phyloP scores from a whole-genome alignment of 2,113 vertebrate species.

The Antigone vipio region DNA sequence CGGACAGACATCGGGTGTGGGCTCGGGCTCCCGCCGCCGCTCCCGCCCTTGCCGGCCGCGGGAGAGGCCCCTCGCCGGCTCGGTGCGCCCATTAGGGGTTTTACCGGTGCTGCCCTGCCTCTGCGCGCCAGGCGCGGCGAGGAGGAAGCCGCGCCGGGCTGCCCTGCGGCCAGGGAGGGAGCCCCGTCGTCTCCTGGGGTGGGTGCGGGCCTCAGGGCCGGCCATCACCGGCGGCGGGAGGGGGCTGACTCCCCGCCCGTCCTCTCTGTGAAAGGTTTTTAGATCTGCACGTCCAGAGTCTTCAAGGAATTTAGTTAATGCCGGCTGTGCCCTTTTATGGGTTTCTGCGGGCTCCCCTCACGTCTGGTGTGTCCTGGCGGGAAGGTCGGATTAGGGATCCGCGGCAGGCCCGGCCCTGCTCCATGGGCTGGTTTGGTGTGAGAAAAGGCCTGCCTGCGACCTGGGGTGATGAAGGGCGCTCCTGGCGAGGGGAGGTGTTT shows the following conservation, averaged over 20 bases:
- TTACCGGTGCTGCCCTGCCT: rapidly evolving
- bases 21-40: rapidly evolving
- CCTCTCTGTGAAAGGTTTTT: rapidly evolving
- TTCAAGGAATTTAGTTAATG: background rate
- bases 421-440: rapidly evolving
- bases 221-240: background rate
- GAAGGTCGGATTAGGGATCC: rapidly evolving
- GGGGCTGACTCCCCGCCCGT: rapidly evolving
- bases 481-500: rapidly evolving
- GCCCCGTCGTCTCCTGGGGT: no score
- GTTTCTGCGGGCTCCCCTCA: no score
- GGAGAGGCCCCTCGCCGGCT: background rate
- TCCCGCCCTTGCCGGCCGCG: background rate
- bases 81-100: background rate
- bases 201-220: no score
- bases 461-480: rapidly evolving
- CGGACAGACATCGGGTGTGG: rapidly evolving
- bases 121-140: no score
- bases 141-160: background rate
- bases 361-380: no score
- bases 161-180: no score
- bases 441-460: background rate
- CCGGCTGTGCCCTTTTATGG: background rate
- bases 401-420: background rate
- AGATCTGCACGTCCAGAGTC: rapidly evolving